phyloP scores from a whole-genome alignment of 2,113 vertebrate species.

The Polypterus senegalus region DNA sequence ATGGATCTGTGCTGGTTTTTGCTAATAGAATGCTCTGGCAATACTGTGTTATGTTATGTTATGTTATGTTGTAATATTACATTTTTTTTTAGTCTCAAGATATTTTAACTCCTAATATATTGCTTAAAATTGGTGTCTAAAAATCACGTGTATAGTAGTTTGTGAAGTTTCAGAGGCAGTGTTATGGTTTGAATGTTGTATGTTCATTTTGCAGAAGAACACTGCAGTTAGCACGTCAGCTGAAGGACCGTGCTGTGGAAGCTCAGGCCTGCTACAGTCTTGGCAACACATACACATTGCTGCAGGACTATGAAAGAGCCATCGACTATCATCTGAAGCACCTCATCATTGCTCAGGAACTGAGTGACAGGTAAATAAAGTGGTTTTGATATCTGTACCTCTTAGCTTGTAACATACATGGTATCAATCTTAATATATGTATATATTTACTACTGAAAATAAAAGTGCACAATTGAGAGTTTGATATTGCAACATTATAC shows the following conservation, averaged over 20 bases:
- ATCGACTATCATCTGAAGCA: conserved; percentile 93
- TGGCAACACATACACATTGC: conserved; percentile 86
- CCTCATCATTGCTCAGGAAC: conserved; percentile 83
- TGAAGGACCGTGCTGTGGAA: conserved; percentile 84
- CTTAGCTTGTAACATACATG: background rate
- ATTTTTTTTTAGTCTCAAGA: no score
- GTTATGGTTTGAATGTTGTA: conserved; percentile 12
- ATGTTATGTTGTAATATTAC: background rate
- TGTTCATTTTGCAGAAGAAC: conserved; percentile 58
- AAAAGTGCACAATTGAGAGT: no score
- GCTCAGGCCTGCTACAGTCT: conserved; percentile 94
- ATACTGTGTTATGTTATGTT: no score
- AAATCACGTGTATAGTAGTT: no score
- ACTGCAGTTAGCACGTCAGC: conserved; percentile 74
- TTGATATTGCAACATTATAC: no score
- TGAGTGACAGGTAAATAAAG: conserved; percentile 67
- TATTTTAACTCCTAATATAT: no score
- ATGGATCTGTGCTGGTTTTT: no score
- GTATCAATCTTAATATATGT: background rate
- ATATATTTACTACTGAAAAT: background rate
- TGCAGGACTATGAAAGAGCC: conserved; percentile 88
- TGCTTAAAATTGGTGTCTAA: no score
- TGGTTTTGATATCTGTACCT: background rate
- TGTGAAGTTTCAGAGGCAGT: background rate
- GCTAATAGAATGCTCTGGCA: no score